Evolutionary conservation across 2,888 invertebrate genomes (phyloP), one percentile per base, ranked within the genome.

Genomic region (Torymus texanus): DNA sequence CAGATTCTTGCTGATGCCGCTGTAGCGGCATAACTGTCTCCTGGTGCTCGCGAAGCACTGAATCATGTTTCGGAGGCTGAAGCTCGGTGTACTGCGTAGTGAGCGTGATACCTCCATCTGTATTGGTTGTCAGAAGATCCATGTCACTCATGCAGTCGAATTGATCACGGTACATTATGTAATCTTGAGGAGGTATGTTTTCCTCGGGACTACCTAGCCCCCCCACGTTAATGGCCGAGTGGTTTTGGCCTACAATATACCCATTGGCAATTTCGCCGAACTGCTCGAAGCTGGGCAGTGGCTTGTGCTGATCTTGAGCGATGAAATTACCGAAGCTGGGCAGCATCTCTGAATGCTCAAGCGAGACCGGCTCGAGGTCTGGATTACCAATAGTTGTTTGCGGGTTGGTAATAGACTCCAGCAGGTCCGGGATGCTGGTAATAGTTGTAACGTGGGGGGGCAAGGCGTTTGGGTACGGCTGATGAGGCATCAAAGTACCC

Each of bases 381-480:
- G 83, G 94, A 77, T 87, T 87, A 95, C 95, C 95, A 96, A 94
- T 95, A 95, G 94, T 95, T 95, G 93, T 95, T 94, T 92, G 95
- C 86, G 90, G 90, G 91, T 86, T 88, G 90, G 87, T 90, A 90
- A 88, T 88, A 89, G 88, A 89, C 85, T 88, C 88, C 89, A 88
- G 88, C 84, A 87, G 87, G 84, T 83, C 88, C 89, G 86, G 88
- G 88, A 85, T 88, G 88, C 80, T 92, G 92, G 88, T 92, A 92
- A 89, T 94, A 94, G 92, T 93, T 93, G 93, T 94, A 94, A 94
- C 94, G 94, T 94, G 94, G 94, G 95, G 95, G 95, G 95, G 94
- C 94, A 93, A 94, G 93, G 92, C 95, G 95, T 95, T 95, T 95
- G 95, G 95, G 95, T 95, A 94, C 94, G 93, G 88, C 88, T 90